Conservation (phyloP, 2,888 invertebrate species). For the Myathropa florea region DNA sequence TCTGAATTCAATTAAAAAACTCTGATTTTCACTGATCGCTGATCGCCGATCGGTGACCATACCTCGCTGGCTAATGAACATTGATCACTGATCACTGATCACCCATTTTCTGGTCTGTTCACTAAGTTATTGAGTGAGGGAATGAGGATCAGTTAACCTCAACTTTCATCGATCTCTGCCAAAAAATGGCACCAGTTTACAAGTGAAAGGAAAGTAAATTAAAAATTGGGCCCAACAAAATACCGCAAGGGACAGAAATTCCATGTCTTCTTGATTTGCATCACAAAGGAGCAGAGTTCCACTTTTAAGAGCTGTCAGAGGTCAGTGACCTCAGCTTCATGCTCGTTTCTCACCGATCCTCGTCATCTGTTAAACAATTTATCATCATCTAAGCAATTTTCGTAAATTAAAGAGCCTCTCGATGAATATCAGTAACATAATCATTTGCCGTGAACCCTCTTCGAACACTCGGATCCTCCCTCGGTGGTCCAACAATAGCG, state of each 20-base stretch:
- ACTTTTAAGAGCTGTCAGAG: neutral
- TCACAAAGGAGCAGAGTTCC: neutral
- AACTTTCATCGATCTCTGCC: no score
- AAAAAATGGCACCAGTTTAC: no score
- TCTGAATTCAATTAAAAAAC: no score
- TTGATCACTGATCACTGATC: no score
- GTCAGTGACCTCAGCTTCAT: constrained; percentile 7
- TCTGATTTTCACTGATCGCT: no score
- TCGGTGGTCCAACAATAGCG: constrained; percentile 61
- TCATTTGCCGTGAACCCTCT: constrained; percentile 32
- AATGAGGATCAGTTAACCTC: no score
- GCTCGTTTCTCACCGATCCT: constrained; percentile 8
- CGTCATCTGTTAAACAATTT: constrained; percentile 33
- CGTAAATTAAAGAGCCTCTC: constrained; percentile 30
- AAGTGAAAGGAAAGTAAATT: no score
- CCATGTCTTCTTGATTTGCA: neutral
- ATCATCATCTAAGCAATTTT: constrained; percentile 41
- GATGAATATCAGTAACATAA: constrained; percentile 65
- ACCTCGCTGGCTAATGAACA: no score
- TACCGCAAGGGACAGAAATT: neutral
- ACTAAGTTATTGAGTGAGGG: no score
- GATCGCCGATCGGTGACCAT: no score
- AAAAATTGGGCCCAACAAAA: no score
- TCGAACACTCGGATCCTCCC: neutral
- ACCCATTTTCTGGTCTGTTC: no score